Evolutionary conservation across 2,888 invertebrate species (phyloP).

Genomic region (Oconnorella tubifera): DNA sequence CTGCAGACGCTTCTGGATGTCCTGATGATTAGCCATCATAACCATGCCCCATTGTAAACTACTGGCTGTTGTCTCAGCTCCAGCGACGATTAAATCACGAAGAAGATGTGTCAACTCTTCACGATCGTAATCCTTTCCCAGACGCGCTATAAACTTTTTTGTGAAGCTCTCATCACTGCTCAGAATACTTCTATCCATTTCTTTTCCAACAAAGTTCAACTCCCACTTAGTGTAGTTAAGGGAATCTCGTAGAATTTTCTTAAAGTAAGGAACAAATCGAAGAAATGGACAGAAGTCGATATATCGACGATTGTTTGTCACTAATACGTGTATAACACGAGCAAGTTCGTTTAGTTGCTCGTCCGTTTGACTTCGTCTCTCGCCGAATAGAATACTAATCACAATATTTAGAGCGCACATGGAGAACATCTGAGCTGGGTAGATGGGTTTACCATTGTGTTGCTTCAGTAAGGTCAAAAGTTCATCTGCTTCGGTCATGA

Average conservation of each 20-base stretch:
- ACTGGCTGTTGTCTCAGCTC: constrained; percentile 47
- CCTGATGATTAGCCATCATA: constrained; percentile 43
- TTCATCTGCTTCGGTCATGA: constrained; percentile 15
- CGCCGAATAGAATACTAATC: constrained; percentile 13
- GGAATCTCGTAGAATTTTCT: not conserved
- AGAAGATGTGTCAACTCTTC: not conserved
- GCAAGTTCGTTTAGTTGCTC: not conserved
- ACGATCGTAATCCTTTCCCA: not conserved
- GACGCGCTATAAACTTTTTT: not conserved
- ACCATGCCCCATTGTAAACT: constrained; percentile 46
- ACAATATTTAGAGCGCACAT: constrained; percentile 13
- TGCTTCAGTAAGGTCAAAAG: constrained; percentile 2
- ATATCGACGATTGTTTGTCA: not conserved
- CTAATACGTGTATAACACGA: not conserved
- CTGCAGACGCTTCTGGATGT: constrained; percentile 43
- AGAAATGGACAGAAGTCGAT: constrained; percentile 12
- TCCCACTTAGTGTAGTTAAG: not conserved
- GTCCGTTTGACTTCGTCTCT: constrained; percentile 8
- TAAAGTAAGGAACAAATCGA: constrained; percentile 13
- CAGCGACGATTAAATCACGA: constrained; percentile 35
- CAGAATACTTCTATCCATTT: not conserved
- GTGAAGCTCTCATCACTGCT: constrained; percentile 1
- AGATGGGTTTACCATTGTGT: constrained; percentile 9
- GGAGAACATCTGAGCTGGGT: constrained; percentile 3
- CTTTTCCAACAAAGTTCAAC: not conserved